Conservation (phyloP, 2,888 invertebrate genomes). For the Harpalus rubripes region DNA sequence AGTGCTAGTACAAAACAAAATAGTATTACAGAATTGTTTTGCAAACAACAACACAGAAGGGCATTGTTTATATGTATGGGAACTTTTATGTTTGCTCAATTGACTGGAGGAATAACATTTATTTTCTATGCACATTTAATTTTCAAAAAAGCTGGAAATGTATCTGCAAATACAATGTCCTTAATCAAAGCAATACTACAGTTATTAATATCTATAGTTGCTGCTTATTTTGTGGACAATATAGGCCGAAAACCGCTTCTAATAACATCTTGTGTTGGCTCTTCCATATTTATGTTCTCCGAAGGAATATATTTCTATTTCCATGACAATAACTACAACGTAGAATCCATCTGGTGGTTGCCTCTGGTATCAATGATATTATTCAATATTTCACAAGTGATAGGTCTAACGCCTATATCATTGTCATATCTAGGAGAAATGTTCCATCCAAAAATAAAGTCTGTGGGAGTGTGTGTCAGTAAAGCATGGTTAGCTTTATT, state of each 20-base stretch:
- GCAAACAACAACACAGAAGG: conserved; percentile 79
- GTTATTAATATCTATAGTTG: conserved; percentile 80
- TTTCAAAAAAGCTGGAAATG: conserved; percentile 75
- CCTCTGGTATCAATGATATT: conserved; percentile 55
- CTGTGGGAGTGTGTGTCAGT: conserved; percentile 30
- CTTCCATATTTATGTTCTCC: conserved; percentile 75
- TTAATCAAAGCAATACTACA: conserved; percentile 78
- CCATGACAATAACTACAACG: conserved; percentile 42
- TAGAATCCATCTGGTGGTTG: conserved; percentile 49
- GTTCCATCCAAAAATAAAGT: conserved; percentile 72
- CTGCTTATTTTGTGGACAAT: conserved; percentile 81
- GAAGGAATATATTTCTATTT: conserved; percentile 77
- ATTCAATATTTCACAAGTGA: conserved; percentile 55
- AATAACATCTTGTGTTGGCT: conserved; percentile 77
- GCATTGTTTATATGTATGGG: conserved; percentile 81
- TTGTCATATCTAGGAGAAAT: conserved; percentile 72
- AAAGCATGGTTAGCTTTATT: conserved; percentile 17
- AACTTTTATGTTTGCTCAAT: conserved; percentile 80
- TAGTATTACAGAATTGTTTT: conserved; percentile 78
- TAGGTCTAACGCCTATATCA: conserved; percentile 74
- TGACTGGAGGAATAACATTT: conserved; percentile 81
- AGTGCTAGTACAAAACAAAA: conserved; percentile 73
- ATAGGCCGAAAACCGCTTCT: conserved; percentile 80
- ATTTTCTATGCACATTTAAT: conserved; percentile 81
- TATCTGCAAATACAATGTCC: conserved; percentile 73